Conservation (phyloP, 2,888 invertebrate genomes). For the Tubiluchus corallicola region DNA sequence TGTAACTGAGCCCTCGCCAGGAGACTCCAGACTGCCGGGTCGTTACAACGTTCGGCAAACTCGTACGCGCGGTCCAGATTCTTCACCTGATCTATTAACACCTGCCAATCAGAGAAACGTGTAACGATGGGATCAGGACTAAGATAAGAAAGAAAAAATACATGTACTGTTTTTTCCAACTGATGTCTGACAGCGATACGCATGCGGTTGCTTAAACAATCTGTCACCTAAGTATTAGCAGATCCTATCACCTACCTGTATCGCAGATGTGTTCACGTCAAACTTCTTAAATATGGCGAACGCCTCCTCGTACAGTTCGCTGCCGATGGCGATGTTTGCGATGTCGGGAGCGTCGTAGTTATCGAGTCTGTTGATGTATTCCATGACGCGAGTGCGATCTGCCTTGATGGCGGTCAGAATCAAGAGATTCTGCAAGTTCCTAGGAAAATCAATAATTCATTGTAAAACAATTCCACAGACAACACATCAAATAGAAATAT, state of each 20-base stretch:
- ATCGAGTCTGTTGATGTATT: conserved; percentile 31
- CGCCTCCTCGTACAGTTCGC: conserved; percentile 31
- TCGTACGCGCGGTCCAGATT: conserved; percentile 31
- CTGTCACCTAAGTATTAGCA: too few species aligned
- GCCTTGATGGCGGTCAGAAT: conserved; percentile 32
- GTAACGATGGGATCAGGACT: neutral
- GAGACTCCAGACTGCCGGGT: conserved; percentile 31
- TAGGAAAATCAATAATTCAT: too few species aligned
- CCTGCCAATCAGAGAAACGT: conserved; percentile 19
- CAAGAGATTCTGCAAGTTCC: conserved; percentile 31
- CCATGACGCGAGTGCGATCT: conserved; percentile 30
- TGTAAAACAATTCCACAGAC: too few species aligned
- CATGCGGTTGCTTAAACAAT: too few species aligned
- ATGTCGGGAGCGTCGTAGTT: conserved; percentile 33
- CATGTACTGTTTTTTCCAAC: too few species aligned
- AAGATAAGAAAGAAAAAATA: too few species aligned
- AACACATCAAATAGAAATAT: too few species aligned
- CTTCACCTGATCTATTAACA: conserved; percentile 30
- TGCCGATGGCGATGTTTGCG: conserved; percentile 31
- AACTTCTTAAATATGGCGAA: conserved; percentile 32
- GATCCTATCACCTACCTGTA: conserved; percentile 21
- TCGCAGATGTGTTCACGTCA: conserved; percentile 32
- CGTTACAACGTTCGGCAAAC: conserved; percentile 32
- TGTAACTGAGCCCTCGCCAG: conserved; percentile 28
- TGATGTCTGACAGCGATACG: too few species aligned